phyloP scores from a whole-genome alignment of 2,888 invertebrate species.

The Leptinotarsa haldemani region DNA sequence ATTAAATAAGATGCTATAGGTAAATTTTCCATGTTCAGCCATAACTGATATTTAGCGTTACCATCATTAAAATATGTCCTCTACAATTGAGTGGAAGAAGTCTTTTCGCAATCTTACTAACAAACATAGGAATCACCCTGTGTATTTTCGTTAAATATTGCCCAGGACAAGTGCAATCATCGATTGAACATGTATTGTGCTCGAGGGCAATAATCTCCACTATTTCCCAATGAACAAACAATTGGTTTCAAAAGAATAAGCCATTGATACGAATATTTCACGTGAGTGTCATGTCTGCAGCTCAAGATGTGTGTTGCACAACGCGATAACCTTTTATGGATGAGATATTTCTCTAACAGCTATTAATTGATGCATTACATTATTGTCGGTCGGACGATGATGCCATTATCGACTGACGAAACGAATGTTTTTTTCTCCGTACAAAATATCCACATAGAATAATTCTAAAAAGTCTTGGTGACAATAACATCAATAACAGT shows the following conservation, averaged over 20 bases:
- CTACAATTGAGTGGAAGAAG: too few species aligned
- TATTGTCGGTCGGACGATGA: not conserved
- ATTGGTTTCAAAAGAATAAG: constrained; percentile 19
- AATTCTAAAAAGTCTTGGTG: too few species aligned
- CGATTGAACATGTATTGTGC: not conserved
- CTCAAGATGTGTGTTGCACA: constrained; percentile 26
- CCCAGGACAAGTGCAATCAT: not conserved
- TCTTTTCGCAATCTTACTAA: too few species aligned
- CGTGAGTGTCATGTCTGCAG: constrained; percentile 29
- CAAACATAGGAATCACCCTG: too few species aligned
- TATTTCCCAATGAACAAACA: constrained; percentile 33
- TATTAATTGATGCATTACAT: constrained; percentile 24
- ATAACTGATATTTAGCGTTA: too few species aligned
- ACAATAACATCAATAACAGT: too few species aligned
- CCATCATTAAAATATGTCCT: too few species aligned
- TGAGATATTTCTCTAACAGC: constrained; percentile 26
- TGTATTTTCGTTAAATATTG: too few species aligned
- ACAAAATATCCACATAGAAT: not conserved
- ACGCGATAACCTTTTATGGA: constrained; percentile 34
- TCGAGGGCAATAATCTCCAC: constrained; percentile 27
- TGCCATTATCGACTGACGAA: constrained; percentile 9
- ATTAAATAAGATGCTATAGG: too few species aligned
- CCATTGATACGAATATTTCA: constrained; percentile 33
- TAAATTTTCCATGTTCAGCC: too few species aligned
- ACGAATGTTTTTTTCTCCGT: not conserved